Evolutionary conservation across 2,797 vertebrate species (phyloP).

Genomic region (Phalloptychus januarius): DNA sequence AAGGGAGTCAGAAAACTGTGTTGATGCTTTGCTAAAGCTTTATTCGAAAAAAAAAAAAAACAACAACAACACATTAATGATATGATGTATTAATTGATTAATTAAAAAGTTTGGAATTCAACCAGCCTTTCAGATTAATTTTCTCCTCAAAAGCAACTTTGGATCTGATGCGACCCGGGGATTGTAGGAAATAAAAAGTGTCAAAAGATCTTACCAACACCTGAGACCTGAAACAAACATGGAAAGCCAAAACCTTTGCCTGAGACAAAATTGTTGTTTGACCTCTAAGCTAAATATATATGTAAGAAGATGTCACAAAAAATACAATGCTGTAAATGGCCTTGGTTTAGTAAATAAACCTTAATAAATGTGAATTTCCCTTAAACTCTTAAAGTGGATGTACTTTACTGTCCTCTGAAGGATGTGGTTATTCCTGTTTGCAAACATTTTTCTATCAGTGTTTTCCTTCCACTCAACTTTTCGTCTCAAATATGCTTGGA

Average conservation of each 20-base stretch:
- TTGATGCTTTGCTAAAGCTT: conserved; percentile 28
- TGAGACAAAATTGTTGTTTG: no score
- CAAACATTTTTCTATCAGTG: not conserved
- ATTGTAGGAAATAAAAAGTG: not conserved
- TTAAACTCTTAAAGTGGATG: not conserved
- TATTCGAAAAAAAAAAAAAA: not conserved
- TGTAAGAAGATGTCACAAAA: not conserved
- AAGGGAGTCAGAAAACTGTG: conserved; percentile 36
- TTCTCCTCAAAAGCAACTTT: not conserved
- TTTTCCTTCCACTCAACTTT: conserved; percentile 2
- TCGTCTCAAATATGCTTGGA: not conserved
- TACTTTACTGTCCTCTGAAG: not conserved
- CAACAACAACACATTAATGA: not conserved
- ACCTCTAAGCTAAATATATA: not conserved
- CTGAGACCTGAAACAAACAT: not conserved
- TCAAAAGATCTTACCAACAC: not conserved
- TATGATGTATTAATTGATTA: not conserved
- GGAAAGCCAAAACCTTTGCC: not conserved
- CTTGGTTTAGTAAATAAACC: not conserved
- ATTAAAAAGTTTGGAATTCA: not conserved
- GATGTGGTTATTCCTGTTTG: not conserved
- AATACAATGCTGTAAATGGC: not conserved
- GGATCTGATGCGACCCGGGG: not conserved
- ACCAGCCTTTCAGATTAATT: not conserved
- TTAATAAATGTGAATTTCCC: not conserved